phyloP scores from a whole-genome alignment of 2,888 invertebrate species.

The Kuschelorhynchus macadamiae region DNA sequence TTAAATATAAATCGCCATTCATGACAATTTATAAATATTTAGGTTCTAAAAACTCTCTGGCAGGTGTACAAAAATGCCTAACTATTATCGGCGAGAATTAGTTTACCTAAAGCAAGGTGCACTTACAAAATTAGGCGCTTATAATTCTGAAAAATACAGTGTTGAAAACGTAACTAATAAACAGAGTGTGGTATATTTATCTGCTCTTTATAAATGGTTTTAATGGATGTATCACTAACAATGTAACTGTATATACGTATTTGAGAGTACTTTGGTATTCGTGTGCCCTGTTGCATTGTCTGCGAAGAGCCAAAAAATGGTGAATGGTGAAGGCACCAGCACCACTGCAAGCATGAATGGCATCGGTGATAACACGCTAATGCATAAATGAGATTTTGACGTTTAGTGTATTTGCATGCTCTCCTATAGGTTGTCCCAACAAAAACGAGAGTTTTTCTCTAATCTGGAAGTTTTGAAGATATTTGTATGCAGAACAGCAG shows the following conservation, averaged over 20 bases:
- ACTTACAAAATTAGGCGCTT: no score
- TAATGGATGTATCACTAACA: slow-evolving; percentile 52
- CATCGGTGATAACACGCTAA: slow-evolving; percentile 56
- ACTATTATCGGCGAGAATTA: no score
- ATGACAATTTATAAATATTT: no score
- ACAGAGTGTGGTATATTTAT: slow-evolving; percentile 43
- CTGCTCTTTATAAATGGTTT: slow-evolving; percentile 43
- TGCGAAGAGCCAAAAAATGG: slow-evolving; percentile 64
- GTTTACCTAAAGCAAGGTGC: no score
- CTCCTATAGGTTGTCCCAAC: slow-evolving; percentile 43
- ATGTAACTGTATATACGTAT: slow-evolving; percentile 50
- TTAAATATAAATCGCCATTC: no score
- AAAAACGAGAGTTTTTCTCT: slow-evolving; percentile 24
- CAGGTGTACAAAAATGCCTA: no score
- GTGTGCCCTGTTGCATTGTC: slow-evolving; percentile 62
- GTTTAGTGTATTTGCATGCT: slow-evolving; percentile 38
- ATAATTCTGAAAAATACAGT: no score
- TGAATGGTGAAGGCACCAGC: slow-evolving; percentile 67
- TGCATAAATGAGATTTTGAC: slow-evolving; percentile 23
- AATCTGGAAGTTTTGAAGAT: not conserved
- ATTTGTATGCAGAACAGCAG: no score
- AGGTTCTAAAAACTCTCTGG: no score
- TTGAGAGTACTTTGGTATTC: slow-evolving; percentile 56
- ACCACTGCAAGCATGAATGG: slow-evolving; percentile 66
- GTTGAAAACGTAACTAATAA: no score